Conservation (phyloP, 1,140 invertebrate species). For the Nylanderia fulva region DNA sequence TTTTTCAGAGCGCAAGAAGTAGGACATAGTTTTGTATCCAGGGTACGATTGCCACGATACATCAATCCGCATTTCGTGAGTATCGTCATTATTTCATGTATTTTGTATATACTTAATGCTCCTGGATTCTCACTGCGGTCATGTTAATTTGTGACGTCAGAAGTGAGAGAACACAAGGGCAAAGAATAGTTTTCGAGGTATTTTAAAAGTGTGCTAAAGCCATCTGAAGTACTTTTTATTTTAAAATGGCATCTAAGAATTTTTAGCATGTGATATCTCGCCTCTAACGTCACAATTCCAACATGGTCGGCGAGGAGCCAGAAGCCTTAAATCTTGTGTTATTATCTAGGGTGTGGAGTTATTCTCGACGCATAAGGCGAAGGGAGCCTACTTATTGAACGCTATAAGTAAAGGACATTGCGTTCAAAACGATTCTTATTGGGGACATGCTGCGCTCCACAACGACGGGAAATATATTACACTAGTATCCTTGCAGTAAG, state of each 20-base stretch:
- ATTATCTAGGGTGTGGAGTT: conserved; percentile 88
- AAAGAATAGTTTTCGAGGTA: too few relatives aligned
- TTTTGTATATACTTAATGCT: too few relatives aligned
- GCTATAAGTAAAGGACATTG: conserved; percentile 89
- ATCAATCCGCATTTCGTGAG: conserved; percentile 89
- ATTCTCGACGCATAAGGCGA: conserved; percentile 88
- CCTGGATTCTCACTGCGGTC: too few relatives aligned
- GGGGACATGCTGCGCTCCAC: conserved; percentile 90
- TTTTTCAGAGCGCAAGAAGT: conserved; percentile 88
- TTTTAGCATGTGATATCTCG: too few relatives aligned
- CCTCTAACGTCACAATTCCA: too few relatives aligned
- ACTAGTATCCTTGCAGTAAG: conserved; percentile 86
- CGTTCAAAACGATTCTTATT: conserved; percentile 89
- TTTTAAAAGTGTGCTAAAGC: too few relatives aligned
- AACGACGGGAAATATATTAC: conserved; percentile 85
- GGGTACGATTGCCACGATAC: conserved; percentile 90
- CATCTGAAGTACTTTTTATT: too few relatives aligned
- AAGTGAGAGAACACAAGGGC: too few relatives aligned
- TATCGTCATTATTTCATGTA: not conserved
- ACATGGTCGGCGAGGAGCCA: too few relatives aligned
- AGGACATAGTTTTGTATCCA: conserved; percentile 89
- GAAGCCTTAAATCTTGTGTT: too few relatives aligned
- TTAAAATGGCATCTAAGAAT: too few relatives aligned
- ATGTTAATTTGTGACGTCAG: too few relatives aligned
- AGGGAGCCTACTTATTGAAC: conserved; percentile 88